Percentiles rank a stretch among this genome's conserved stretches.
phyloP scores from a whole-genome alignment of 2,113 vertebrate species.

The Sinosuthora webbiana region DNA sequence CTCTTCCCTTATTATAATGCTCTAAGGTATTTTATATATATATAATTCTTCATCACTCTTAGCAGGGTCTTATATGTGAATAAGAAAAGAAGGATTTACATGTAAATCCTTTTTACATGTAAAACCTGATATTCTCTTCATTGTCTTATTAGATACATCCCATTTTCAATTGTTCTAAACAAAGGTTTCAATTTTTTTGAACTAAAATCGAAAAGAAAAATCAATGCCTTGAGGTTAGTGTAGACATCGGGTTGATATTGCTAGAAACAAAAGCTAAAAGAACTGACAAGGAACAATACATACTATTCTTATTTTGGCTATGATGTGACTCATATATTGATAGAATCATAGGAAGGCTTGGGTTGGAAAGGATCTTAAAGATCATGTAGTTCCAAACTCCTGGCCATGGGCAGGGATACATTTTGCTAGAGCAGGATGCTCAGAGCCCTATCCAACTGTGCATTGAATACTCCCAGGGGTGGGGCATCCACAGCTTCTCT shows the following conservation, averaged over 20 bases:
- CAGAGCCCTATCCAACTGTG: fast-evolving
- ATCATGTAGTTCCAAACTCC: not conserved
- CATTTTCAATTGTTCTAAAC: not conserved
- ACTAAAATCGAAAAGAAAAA: not conserved
- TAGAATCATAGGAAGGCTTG: not conserved
- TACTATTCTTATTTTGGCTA: not conserved
- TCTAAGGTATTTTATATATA: not conserved
- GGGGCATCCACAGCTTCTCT: not conserved
- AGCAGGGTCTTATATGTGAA: not conserved
- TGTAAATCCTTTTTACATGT: not conserved
- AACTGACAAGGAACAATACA: not conserved
- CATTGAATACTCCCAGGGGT: not conserved
- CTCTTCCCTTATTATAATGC: not conserved
- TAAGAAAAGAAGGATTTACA: not conserved
- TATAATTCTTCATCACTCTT: not conserved
- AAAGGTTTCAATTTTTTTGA: not conserved
- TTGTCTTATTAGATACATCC: not conserved
- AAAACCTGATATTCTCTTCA: not conserved
- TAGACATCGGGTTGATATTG: not conserved
- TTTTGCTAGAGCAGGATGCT: not conserved
- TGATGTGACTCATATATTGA: not conserved
- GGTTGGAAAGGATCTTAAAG: not conserved
- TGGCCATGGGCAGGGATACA: fast-evolving
- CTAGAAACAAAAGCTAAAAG: not conserved
- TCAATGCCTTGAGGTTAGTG: not conserved